Conservation (phyloP, 2,797 vertebrate species). For the Loris lydekkerianus region DNA sequence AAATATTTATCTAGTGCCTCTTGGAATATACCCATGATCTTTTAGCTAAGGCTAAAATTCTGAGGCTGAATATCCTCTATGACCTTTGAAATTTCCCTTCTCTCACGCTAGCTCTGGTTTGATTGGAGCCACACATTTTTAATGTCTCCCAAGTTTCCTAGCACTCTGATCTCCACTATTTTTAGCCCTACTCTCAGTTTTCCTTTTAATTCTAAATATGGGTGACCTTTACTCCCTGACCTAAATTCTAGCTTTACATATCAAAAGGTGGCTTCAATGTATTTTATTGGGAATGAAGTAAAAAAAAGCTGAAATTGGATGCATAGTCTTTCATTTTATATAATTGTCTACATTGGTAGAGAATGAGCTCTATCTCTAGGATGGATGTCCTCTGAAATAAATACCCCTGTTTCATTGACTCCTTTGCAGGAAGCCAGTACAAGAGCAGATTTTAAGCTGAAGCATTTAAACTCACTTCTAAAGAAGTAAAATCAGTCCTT, state of each 20-base stretch:
- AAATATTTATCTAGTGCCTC: background rate
- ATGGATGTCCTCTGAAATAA: background rate
- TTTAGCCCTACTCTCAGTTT: slow-evolving; percentile 24
- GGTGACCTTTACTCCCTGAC: slow-evolving; percentile 21
- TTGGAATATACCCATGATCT: background rate
- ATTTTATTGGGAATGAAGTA: slow-evolving; percentile 37
- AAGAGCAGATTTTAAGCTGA: slow-evolving; percentile 16
- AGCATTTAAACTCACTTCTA: background rate
- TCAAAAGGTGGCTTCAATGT: slow-evolving; percentile 45
- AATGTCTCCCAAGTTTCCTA: slow-evolving; percentile 13
- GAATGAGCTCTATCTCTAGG: background rate
- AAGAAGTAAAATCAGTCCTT: background rate
- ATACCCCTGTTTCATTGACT: background rate
- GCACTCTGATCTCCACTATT: slow-evolving; percentile 44
- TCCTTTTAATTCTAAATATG: background rate
- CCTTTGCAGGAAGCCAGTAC: background rate
- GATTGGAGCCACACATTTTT: background rate
- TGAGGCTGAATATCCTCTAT: background rate
- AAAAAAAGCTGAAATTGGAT: background rate
- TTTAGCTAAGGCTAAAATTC: background rate
- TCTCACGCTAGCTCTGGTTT: slow-evolving; percentile 3
- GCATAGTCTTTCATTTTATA: background rate
- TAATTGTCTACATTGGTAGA: background rate
- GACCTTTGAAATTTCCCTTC: slow-evolving; percentile 54
- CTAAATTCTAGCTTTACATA: slow-evolving; percentile 64